Evolutionary conservation across 2,888 invertebrate species (phyloP), one percentile per base, ranked within the genome.

Genomic region (Eulithis testata): DNA sequence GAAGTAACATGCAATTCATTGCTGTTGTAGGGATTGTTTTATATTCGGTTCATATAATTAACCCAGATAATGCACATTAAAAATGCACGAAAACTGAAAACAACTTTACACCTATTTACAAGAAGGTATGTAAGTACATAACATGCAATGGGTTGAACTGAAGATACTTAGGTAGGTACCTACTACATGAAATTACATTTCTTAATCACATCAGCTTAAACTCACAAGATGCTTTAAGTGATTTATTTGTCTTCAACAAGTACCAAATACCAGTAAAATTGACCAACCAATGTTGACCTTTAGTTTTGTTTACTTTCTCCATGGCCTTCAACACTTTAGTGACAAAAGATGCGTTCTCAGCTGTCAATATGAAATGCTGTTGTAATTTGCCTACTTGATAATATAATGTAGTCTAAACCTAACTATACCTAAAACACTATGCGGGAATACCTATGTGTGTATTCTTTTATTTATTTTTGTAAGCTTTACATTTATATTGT

Each of bases 41-140:
- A 14, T 37, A 57, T 49, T 60, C 52, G 4, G 44, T 60, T 31
- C 6, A 31, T 52, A 31, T 12, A 31, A 36, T 36, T 60, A 31
- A 52, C 59, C 51, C 36, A 12, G 14, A 52, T 60, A 52, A 44
- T 36, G 44, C 44, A 52, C 52, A 60, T 52, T 52, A 36, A 6
- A 52, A 44, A 45, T 45, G 11, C 44, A 52, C 14, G 11, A 45
- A 44, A 44, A 52, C 50, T 52, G 12, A 44, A 52, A 60, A 60
- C 44, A 45, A 52, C n/a, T n/a, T 44, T 44, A 44, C 51, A 52
- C 44, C 14, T 8, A 27, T 45, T 47, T 9, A 55, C 56, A 3
- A 45, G 12, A 27, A 21, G 1, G n/a, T 47, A 47, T 12, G 47
- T 47, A 21, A 9, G 21, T 21, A 47, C 47, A 40, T 8, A 40